Evolutionary conservation across 1,140 invertebrate species (phyloP).

Genomic region (Drosophila tani): DNA sequence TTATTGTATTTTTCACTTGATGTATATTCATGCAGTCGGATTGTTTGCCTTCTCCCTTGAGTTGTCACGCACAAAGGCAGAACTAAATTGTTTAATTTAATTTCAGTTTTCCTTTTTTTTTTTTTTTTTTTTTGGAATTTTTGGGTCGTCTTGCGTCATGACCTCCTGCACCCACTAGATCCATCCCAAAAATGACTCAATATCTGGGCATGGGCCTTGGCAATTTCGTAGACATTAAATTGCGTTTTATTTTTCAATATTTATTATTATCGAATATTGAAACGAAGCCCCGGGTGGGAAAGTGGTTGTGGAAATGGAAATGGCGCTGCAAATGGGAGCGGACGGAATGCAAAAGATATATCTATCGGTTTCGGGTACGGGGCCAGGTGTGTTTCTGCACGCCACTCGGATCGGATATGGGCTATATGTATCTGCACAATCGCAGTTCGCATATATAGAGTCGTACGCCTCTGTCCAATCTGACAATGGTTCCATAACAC

Average conservation of each 20-base stretch:
- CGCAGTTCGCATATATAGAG: slow-evolving; percentile 51
- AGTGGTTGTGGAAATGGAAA: slow-evolving; percentile 47
- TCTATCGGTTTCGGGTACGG: slow-evolving; percentile 10
- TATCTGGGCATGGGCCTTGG: slow-evolving; percentile 46
- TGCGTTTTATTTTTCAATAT: slow-evolving; percentile 81
- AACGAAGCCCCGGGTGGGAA: slow-evolving; percentile 53
- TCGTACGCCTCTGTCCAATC: slow-evolving; percentile 35
- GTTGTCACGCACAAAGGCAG: slow-evolving; percentile 81
- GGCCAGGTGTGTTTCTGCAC: slow-evolving; percentile 52
- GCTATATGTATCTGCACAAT: slow-evolving; percentile 29
- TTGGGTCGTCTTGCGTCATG: slow-evolving; percentile 68
- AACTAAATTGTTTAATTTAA: slow-evolving; percentile 84
- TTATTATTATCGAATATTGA: slow-evolving; percentile 79
- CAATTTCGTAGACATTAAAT: slow-evolving; percentile 71
- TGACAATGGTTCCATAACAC: slow-evolving; percentile 57
- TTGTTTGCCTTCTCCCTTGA: slow-evolving; percentile 81
- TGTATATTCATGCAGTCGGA: slow-evolving; percentile 75
- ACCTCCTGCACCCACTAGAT: slow-evolving; percentile 21
- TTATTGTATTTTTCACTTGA: slow-evolving; percentile 80
- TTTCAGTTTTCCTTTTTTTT: slow-evolving; percentile 50
- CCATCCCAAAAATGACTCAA: slow-evolving; percentile 70
- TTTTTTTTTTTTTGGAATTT: slow-evolving; percentile 16
- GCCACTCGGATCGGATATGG: slow-evolving; percentile 37
- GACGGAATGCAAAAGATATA: slow-evolving; percentile 34
- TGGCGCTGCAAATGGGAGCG: slow-evolving; percentile 37